Percentiles rank a stretch among this genome's conserved stretches.
These are phyloP conservation scores for Calameuta idolon DNA, from an alignment of 2,888 invertebrate species.

Conservation along the genomic window DNA sequence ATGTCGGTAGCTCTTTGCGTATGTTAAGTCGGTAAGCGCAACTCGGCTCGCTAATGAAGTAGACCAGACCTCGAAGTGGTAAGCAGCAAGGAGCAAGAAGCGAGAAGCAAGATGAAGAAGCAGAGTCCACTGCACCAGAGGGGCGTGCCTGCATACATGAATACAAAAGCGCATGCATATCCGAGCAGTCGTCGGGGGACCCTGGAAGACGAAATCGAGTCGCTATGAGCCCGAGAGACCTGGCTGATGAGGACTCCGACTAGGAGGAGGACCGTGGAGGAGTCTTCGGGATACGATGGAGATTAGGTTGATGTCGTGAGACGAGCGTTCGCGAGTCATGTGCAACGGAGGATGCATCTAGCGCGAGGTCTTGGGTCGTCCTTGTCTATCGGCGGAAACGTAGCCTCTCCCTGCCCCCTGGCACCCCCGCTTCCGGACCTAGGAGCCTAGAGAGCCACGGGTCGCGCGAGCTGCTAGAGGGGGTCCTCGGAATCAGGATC, in stretches of 20 bases:
- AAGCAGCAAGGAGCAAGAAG: conserved; percentile 38
- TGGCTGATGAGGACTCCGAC: background rate
- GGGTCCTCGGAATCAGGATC: conserved; percentile 50
- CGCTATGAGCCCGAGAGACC: background rate
- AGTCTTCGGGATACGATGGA: background rate
- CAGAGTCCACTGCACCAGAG: conserved; percentile 47
- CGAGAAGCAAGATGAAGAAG: conserved; percentile 40
- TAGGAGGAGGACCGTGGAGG: background rate
- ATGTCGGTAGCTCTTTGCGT: background rate
- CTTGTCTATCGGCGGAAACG: conserved; percentile 60
- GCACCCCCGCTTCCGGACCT: conserved; percentile 27
- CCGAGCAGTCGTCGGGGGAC: background rate
- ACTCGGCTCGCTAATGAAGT: conserved; percentile 50
- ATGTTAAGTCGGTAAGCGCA: conserved; percentile 10
- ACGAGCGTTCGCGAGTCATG: conserved; percentile 44
- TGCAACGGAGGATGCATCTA: conserved; percentile 64
- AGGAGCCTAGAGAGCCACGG: conserved; percentile 15
- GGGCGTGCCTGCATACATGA: conserved; percentile 61
- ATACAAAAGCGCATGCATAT: conserved; percentile 43
- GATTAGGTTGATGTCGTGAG: background rate
- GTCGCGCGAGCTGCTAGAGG: conserved; percentile 1
- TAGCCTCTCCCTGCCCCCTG: conserved; percentile 44
- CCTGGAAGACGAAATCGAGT: background rate
- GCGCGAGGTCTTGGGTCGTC: conserved; percentile 63
- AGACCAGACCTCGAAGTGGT: conserved; percentile 42